phyloP scores from a whole-genome alignment of 2,888 invertebrate species.

The Nomada ferruginata region DNA sequence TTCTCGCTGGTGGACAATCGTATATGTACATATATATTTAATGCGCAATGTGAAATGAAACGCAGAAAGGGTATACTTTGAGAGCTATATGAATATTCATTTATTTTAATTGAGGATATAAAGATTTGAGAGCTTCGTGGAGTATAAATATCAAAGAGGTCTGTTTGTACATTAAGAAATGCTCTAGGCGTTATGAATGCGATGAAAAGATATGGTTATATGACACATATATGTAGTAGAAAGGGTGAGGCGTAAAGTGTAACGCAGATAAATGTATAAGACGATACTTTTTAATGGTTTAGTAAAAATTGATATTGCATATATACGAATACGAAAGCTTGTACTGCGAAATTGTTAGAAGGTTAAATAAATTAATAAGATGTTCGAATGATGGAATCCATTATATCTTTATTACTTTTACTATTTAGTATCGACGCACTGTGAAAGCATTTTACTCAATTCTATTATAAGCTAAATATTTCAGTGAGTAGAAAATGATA shows the following conservation, averaged over 20 bases:
- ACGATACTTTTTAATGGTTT: not conserved
- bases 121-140: not conserved
- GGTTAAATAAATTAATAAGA: too few species aligned
- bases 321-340: not conserved
- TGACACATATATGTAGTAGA: not conserved
- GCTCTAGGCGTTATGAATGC: not conserved
- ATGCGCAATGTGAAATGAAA: not conserved
- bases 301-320: not conserved
- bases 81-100: not conserved
- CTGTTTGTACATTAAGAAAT: not conserved
- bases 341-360: not conserved
- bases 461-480: too few species aligned
- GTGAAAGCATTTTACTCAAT: too few species aligned
- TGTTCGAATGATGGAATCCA: too few species aligned
- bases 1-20: not conserved
- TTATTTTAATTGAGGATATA: not conserved
- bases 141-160: not conserved
- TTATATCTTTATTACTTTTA: too few species aligned
- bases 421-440: too few species aligned
- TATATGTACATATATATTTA: not conserved
- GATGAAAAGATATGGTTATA: not conserved
- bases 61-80: not conserved
- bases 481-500: too few species aligned
- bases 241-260: not conserved
- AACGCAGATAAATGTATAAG: too few species aligned